Conservation (phyloP, 2,888 invertebrate genomes). For the Dasypolia templi region DNA sequence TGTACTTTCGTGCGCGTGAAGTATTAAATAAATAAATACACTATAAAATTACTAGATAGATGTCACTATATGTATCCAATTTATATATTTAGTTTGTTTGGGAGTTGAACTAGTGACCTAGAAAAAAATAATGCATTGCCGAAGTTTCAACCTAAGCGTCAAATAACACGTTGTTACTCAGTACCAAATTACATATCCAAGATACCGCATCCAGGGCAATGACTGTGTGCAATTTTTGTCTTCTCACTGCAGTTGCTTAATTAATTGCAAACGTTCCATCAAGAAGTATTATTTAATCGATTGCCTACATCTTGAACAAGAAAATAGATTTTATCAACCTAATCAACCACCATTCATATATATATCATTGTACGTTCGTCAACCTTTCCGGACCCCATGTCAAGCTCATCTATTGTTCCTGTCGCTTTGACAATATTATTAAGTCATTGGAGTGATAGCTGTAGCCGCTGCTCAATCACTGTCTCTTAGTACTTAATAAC, state of each 20-base stretch:
- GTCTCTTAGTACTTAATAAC: constrained; percentile 54
- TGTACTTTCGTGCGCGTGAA: too few species aligned
- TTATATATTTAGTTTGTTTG: background rate
- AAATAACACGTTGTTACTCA: background rate
- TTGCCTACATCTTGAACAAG: constrained; percentile 21
- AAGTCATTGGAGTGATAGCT: constrained; percentile 41
- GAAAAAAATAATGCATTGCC: background rate
- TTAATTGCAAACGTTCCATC: too few species aligned
- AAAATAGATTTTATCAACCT: constrained; percentile 46
- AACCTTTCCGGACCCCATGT: constrained; percentile 54
- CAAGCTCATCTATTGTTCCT: constrained; percentile 55
- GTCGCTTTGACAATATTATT: constrained; percentile 55
- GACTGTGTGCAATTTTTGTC: too few species aligned
- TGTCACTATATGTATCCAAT: background rate
- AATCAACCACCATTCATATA: constrained; percentile 36
- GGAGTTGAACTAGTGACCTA: background rate
- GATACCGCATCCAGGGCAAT: background rate
- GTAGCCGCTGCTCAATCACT: constrained; percentile 51
- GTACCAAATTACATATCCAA: background rate
- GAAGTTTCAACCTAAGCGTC: background rate
- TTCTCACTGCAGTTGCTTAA: too few species aligned
- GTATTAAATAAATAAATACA: too few species aligned
- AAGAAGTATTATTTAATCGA: too few species aligned
- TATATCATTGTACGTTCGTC: constrained; percentile 34
- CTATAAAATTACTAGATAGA: too few species aligned